Conservation (phyloP, 2,797 vertebrate genomes). For the Yasuhikotakia modesta region DNA sequence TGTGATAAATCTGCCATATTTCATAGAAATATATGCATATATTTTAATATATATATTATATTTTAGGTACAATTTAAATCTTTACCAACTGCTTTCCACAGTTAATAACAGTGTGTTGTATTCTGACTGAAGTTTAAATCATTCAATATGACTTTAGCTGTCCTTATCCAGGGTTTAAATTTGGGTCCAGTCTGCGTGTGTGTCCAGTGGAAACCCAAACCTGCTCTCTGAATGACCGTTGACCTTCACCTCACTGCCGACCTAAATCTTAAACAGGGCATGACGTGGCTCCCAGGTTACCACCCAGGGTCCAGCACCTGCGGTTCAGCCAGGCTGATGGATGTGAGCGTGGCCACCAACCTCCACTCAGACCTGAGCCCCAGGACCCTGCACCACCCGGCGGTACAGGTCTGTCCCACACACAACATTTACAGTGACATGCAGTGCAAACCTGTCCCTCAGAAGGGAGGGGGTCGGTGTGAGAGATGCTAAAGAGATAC, state of each 20-base stretch:
- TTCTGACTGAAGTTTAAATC: background rate
- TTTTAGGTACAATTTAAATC: too few species aligned
- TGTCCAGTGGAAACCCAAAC: slow-evolving; percentile 43
- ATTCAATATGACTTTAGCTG: slow-evolving; percentile 1
- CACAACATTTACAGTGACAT: slow-evolving; percentile 14
- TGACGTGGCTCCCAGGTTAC: slow-evolving; percentile 55
- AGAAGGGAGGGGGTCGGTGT: background rate
- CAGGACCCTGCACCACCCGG: slow-evolving; percentile 15
- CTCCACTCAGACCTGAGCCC: slow-evolving; percentile 28
- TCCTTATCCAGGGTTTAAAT: background rate
- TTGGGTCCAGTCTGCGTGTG: slow-evolving; percentile 42
- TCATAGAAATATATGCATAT: too few species aligned
- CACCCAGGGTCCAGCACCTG: slow-evolving; percentile 57
- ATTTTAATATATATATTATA: too few species aligned
- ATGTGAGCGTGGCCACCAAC: slow-evolving; percentile 24
- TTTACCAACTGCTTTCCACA: too few species aligned
- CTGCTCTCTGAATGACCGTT: slow-evolving; percentile 51
- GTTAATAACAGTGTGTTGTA: too few species aligned
- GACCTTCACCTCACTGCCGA: slow-evolving; percentile 52
- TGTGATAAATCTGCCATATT: too few species aligned
- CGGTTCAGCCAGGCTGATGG: slow-evolving; percentile 46
- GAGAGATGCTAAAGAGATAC: background rate
- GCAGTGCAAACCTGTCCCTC: slow-evolving; percentile 1
- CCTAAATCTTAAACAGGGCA: slow-evolving; percentile 48
- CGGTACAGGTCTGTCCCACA: slow-evolving; percentile 29